Conservation (phyloP, 1,140 invertebrate species). For the Ceratina japonica region DNA sequence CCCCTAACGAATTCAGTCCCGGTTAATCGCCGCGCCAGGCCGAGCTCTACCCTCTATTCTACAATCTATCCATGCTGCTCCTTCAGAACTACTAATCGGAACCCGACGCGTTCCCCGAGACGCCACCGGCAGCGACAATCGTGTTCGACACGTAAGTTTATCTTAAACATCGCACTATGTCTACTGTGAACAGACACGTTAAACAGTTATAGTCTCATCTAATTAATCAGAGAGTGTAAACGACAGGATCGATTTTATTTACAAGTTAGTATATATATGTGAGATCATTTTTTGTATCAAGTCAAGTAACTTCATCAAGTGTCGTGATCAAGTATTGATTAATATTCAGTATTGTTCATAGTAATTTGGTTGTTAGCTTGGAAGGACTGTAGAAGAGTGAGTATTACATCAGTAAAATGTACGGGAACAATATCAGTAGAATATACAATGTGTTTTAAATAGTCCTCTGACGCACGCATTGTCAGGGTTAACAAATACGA, state of each 20-base stretch:
- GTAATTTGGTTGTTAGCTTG: background rate
- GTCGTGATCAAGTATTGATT: background rate
- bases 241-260: background rate
- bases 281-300: background rate
- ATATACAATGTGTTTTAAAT: conserved; percentile 2
- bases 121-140: background rate
- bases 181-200: conserved; percentile 14
- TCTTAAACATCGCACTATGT: conserved; percentile 29
- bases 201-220: background rate
- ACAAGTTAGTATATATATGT: background rate
- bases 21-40: conserved; percentile 12
- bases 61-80: conserved; percentile 70
- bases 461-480: background rate
- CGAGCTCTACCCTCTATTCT: conserved; percentile 41
- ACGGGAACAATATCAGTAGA: background rate
- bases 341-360: no score
- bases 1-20: conserved; percentile 78
- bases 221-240: background rate
- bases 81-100: conserved; percentile 40
- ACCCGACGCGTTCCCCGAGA: background rate
- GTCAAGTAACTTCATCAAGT: background rate
- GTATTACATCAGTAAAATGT: background rate
- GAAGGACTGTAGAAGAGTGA: conserved; percentile 25
- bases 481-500: background rate
- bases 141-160: conserved; percentile 1